Base-by-base conservation (phyloP, 2,113 vertebrate genomes). In the Esox niger region DNA sequence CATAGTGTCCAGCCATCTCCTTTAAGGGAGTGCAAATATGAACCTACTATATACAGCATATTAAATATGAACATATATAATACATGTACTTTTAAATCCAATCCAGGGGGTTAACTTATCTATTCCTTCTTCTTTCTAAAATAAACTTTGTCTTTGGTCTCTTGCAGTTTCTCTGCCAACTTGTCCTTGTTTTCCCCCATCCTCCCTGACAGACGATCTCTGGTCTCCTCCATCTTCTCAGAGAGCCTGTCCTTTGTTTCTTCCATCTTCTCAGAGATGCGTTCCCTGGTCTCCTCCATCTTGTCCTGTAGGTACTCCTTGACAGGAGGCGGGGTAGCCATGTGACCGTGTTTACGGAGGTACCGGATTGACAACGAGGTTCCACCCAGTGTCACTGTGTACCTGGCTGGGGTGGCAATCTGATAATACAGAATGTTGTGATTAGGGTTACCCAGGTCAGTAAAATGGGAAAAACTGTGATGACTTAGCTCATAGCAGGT, bases 401-500 rank as follows among this genome's bases (percentile, higher is more conserved):
- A 99, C 49, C 97, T 89, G 26, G 94, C 95, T 63, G 97, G 97
- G 0, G 97, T 99, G 71, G 95, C 94, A 68, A 99, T 95, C 97
- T 99, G 80, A 4, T 76, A 73, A 52, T 71, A 79, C 38, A 67
- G 67, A 10, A 43, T 43, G 38, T 59, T 62, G 63, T 60, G 26
- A 25, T 30, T 1, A 47, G 10, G 54, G 25, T 13, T 58, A 17
- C 62, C 17, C 11, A 15, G 38, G 13, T 38, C 15, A 15, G 35
- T 38, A 43, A 13, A 3, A 17, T 43, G 35, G 3, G 35, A 13
- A 3, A 4, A 38, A 38, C 11, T 38, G 38, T 43, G 38, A 15
- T 17, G 38, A 43, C 17, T 43, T 43, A 43, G 38, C 38, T n/a
- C n/a, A n/a, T n/a, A n/a, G n/a, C n/a, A n/a, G n/a, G n/a, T n/a